These are phyloP conservation scores for Papilio machaon DNA, from an alignment of 1,140 invertebrate species.

Conservation along the genomic window DNA sequence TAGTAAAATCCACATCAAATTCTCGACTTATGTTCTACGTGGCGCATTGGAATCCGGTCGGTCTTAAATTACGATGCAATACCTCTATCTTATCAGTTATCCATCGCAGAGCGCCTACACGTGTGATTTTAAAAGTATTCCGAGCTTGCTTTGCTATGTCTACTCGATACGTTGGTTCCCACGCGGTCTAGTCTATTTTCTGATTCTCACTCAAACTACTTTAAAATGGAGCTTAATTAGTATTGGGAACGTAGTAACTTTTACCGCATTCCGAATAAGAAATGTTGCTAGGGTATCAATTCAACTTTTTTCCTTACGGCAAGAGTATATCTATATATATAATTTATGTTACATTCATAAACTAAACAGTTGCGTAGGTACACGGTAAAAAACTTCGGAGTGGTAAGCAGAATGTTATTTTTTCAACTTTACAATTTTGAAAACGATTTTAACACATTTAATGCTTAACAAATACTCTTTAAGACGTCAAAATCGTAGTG, in stretches of 20 bases:
- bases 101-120: constrained; percentile 12
- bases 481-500: no score
- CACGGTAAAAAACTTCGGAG: no score
- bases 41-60: constrained; percentile 8
- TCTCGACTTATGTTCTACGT: not conserved
- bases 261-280: constrained; percentile 3
- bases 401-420: no score
- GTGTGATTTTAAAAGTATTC: constrained; percentile 15
- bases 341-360: not conserved
- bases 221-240: constrained; percentile 18
- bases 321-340: not conserved
- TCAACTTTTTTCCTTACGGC: not conserved
- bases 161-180: constrained; percentile 1
- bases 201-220: not conserved
- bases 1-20: not conserved
- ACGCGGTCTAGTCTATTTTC: not conserved
- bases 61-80: constrained; percentile 26
- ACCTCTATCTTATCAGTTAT: constrained; percentile 30
- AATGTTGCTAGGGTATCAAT: not conserved
- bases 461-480: no score
- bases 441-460: no score
- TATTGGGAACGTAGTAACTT: not conserved
- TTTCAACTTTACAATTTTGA: no score
- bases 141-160: not conserved
- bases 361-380: no score